Base-by-base conservation (phyloP, 2,888 invertebrate species). In the Biston betularia region DNA sequence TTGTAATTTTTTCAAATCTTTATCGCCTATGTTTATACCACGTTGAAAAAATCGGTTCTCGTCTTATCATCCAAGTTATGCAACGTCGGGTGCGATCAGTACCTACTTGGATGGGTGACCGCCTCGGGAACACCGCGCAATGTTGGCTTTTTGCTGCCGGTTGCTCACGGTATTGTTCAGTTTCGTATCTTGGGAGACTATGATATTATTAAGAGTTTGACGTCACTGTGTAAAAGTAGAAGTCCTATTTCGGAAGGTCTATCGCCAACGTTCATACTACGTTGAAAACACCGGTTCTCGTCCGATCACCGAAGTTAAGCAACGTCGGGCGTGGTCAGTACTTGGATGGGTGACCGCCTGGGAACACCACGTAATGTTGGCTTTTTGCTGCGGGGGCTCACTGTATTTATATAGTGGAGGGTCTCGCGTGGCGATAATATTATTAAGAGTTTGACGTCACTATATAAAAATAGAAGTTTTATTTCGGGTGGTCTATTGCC, bases 281-380 rank as follows among this genome's bases (percentile, higher is more conserved):
- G 85, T 84, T 87, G 85, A 83, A 83, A 75, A 85, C 83, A 85
- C 76, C 76, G 90, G 89, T 89, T 90, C 89, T 91, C 90, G 89
- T 91, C 90, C 90, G 91, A 92, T 91, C 90, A 92, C 91, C 89
- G 90, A 90, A 90, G 89, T 90, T 88, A 92, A 90, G 89, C 89
- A 90, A 89, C 90, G 85, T 90, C 88, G 90, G 90, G 90, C 90
- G 90, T 81, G 87, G 87, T 91, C 88, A 91, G 90, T 92, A 91
- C 90, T 90, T 92, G 89, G 90, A 90, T 91, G 91, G 90, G 90
- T 90, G 91, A 90, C 90, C 89, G 89, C 89, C 86, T 89, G 86
- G 84, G 85, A 86, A 52, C 85, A 85, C 84, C 78, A 68, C 79
- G 81, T 81, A 80, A 72, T 72, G 79, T 81, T 81, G 77, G 78